These are phyloP conservation scores for Electrophaes corylata DNA, from an alignment of 2,888 invertebrate genomes.

Conservation along the genomic window DNA sequence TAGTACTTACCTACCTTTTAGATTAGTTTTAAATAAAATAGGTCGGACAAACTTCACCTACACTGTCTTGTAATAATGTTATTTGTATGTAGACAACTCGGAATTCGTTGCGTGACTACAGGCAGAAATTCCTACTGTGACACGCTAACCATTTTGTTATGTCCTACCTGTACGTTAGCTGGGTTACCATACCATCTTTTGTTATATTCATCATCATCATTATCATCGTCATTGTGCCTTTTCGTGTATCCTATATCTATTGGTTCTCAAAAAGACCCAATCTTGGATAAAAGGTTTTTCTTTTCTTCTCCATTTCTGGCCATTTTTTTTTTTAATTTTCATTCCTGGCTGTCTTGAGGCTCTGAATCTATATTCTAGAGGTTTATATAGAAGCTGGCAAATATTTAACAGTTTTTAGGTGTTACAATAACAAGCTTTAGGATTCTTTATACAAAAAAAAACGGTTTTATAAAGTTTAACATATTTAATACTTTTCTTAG, in stretches of 20 bases:
- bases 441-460: too few relatives aligned
- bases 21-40: slow-evolving; percentile 24
- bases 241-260: too few relatives aligned
- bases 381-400: too few relatives aligned
- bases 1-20: background rate
- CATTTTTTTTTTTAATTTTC: too few relatives aligned
- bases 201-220: background rate
- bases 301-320: too few relatives aligned
- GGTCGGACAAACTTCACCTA: slow-evolving; percentile 36
- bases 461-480: background rate
- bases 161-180: slow-evolving; percentile 1
- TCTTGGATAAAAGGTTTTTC: too few relatives aligned
- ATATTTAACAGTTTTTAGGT: too few relatives aligned
- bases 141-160: slow-evolving; percentile 56
- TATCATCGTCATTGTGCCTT: too few relatives aligned
- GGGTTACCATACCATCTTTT: background rate
- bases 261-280: too few relatives aligned
- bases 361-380: too few relatives aligned
- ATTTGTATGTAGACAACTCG: slow-evolving; percentile 64
- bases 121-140: slow-evolving; percentile 66
- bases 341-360: too few relatives aligned
- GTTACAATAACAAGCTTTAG: too few relatives aligned
- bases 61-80: slow-evolving; percentile 53
- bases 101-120: slow-evolving; percentile 69
- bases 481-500: background rate